These are phyloP conservation scores for Dryomyza anilis DNA, from an alignment of 2,888 invertebrate genomes.

Conservation along the genomic window DNA sequence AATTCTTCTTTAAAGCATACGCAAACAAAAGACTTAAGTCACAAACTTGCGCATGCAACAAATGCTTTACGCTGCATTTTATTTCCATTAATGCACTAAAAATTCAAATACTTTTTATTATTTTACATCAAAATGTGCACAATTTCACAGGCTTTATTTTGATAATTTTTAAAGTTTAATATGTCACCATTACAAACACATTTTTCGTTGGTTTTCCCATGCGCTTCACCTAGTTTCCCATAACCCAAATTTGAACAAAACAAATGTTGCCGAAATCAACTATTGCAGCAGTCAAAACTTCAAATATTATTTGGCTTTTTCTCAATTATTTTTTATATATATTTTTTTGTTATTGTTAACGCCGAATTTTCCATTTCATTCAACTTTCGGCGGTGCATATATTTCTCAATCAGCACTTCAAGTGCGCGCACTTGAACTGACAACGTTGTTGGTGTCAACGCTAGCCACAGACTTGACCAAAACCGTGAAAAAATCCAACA, in stretches of 20 bases:
- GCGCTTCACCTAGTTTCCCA: neutral
- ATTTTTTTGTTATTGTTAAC: neutral
- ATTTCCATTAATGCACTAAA: too few relatives aligned
- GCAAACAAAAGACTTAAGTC: conserved; percentile 5
- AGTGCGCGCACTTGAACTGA: conserved; percentile 29
- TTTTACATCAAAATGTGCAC: too few relatives aligned
- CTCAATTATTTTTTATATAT: neutral
- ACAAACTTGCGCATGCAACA: neutral
- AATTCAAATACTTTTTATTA: too few relatives aligned
- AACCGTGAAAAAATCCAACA: neutral
- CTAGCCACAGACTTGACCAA: neutral
- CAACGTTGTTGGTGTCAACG: conserved; percentile 15
- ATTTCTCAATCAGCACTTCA: conserved; percentile 17
- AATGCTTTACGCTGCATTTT: neutral
- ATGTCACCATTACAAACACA: too few relatives aligned
- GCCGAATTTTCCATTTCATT: neutral
- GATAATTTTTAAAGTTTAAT: too few relatives aligned
- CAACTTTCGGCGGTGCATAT: neutral
- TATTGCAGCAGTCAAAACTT: neutral
- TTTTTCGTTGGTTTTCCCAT: too few relatives aligned
- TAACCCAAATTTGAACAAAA: neutral
- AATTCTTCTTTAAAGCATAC: too few relatives aligned
- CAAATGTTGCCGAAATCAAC: neutral
- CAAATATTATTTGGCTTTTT: neutral
- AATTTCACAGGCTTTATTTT: too few relatives aligned